Base-by-base conservation (phyloP, 1,140 invertebrate species). In the Venturia canescens region DNA sequence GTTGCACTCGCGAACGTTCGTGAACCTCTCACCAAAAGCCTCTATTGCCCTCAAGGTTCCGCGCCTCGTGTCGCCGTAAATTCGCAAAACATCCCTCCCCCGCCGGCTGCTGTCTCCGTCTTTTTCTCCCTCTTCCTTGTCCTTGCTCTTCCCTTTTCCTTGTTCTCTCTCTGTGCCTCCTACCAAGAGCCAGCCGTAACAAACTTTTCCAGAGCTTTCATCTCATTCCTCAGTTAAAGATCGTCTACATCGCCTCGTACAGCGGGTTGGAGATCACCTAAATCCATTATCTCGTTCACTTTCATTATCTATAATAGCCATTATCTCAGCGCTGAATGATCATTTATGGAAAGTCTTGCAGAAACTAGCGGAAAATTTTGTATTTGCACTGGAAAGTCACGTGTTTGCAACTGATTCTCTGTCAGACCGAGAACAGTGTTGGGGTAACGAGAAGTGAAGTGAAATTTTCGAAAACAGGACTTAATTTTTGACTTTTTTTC, bases 11-110 rank as follows among this genome's bases (percentile, higher is more conserved):
- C 63, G 69, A 69, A 78, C 67, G 60, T 23, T 44, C 77, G 77
- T 44, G 60, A 76, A 76, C 48, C 50, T 74, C 72, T 76, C 60
- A 63, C 75, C 34, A 77, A 63, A 77, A 66, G 29, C 31, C 60
- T 77, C 53, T 76, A 9, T 76, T 34, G 50, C 74, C 50, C 50
- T 76, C 31, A 11, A 76, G 72, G 5, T 27, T 18, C 53, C 29
- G 53, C 72, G 13, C 66, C 29, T 31, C 66, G 26, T 69, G 53
- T 63, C 29, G 7, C 72, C 53, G 72, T 63, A 63, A 63, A 76
- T 76, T 76, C 29, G 27, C 31, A 57, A 76, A 38, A 60, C 27
- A 57, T 29, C 27, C 7, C 16, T 27, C 21, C 66, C 2, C 16
- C 29, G 13, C n/a, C 23, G 60, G 27, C 60, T 26, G 6, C 60